Evolutionary conservation across 2,113 vertebrate genomes (phyloP).

Genomic region (Ochotona curzoniae): DNA sequence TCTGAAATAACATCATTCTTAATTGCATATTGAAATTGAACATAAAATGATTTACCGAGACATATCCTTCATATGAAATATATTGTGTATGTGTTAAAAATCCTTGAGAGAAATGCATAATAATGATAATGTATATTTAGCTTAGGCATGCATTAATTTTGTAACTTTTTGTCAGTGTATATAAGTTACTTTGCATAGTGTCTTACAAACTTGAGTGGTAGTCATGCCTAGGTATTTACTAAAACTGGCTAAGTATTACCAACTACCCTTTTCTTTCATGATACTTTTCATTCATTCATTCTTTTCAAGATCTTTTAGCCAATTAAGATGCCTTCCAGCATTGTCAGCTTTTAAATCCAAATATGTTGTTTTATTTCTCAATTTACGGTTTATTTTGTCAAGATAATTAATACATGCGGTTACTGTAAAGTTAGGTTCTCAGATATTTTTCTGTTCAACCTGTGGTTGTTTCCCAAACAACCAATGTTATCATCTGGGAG

Average conservation of each 20-base stretch:
- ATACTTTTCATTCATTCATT: background rate
- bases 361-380: background rate
- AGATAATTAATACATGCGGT: background rate
- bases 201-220: constrained; percentile 13
- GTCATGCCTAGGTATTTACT: constrained; percentile 35
- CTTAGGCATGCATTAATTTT: constrained; percentile 62
- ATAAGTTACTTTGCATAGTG: constrained; percentile 46
- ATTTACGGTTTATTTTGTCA: background rate
- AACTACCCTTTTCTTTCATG: background rate
- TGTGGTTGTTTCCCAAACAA: background rate
- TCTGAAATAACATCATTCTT: constrained; percentile 71
- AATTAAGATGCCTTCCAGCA: background rate
- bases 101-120: constrained; percentile 45
- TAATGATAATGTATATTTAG: constrained; percentile 60
- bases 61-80: constrained; percentile 65
- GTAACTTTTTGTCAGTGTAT: constrained; percentile 59
- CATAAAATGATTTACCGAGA: constrained; percentile 60
- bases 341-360: background rate
- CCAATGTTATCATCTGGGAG: background rate
- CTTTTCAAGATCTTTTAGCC: background rate
- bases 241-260: background rate
- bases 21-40: constrained; percentile 73
- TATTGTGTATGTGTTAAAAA: constrained; percentile 59
- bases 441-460: background rate
- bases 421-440: background rate